phyloP scores from a whole-genome alignment of 2,797 vertebrate genomes.

The Cynodonichthys magdalenae region DNA sequence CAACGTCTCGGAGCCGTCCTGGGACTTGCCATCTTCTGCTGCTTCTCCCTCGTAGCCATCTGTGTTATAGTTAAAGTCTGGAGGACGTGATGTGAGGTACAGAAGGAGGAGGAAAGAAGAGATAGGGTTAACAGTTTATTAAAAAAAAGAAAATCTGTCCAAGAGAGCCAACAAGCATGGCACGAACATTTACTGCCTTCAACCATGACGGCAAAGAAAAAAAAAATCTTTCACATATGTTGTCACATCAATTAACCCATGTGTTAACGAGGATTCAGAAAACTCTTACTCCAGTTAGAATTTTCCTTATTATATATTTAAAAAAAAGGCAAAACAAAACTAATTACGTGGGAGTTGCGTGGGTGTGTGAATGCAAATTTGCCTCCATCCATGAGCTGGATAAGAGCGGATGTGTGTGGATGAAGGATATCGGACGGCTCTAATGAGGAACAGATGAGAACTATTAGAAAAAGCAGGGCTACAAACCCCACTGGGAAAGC shows the following conservation, averaged over 20 bases:
- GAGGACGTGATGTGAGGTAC: conserved; percentile 47
- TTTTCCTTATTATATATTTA: neutral
- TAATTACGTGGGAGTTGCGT: conserved; percentile 25
- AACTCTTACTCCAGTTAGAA: neutral
- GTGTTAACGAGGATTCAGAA: neutral
- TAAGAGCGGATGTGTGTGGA: neutral
- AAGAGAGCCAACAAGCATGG: too few species aligned
- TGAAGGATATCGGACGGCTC: conserved; percentile 2
- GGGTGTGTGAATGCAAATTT: conserved; percentile 8
- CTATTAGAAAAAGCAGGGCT: conserved; percentile 50
- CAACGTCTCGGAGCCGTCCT: conserved; percentile 95
- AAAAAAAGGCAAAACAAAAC: conserved; percentile 26
- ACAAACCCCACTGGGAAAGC: conserved; percentile 29
- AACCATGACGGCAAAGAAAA: too few species aligned
- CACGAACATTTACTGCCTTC: too few species aligned
- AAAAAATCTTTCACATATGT: too few species aligned
- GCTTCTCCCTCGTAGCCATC: conserved; percentile 94
- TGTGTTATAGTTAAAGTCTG: conserved; percentile 97
- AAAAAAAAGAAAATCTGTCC: too few species aligned
- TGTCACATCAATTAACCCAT: too few species aligned
- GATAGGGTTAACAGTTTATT: neutral
- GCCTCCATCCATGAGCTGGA: neutral
- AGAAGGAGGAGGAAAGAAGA: conserved; percentile 36
- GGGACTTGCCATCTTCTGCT: conserved; percentile 92
- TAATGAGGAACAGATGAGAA: conserved; percentile 25